Base-by-base conservation (phyloP, 2,888 invertebrate species). In the Apoda limacodes region DNA sequence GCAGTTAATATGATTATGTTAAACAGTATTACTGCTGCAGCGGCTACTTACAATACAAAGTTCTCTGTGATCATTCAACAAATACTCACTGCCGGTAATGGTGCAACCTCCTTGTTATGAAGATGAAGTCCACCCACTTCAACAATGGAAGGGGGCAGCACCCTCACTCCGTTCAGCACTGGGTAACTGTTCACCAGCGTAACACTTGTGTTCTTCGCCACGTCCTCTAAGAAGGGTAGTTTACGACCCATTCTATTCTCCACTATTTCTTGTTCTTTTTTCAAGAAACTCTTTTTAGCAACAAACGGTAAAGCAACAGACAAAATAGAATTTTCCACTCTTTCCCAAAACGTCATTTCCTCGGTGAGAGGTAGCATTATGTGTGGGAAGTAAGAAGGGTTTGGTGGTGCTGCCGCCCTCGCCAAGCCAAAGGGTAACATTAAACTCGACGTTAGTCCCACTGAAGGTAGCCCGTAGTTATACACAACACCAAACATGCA, bases 41-140 rank as follows among this genome's bases (percentile, higher is more conserved):
- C n/a, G n/a, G n/a, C n/a, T n/a, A n/a, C n/a, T n/a, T n/a, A n/a
- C n/a, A n/a, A n/a, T n/a, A n/a, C n/a, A n/a, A n/a, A n/a, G n/a
- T n/a, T n/a, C n/a, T n/a, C n/a, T n/a, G n/a, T n/a, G n/a, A n/a
- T n/a, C n/a, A n/a, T n/a, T n/a, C n/a, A n/a, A n/a, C n/a, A n/a
- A n/a, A n/a, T n/a, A 22, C 42, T 46, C 46, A 63, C 63, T 45
- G 49, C 31, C 7, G 55, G 47, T 9, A 64, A 35, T 2, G 54
- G 35, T 15, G 46, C 40, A 6, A 47, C 37, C 17, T 28, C 46
- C 25, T 41, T 51, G 17, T 60, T 53, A 35, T 59, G 55, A 11
- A 83, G 54, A 55, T 83, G 81, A 31, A 83, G 58, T 13, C 84
- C 84, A 14, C 81, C 83, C 3, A 84, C 67, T 57, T 83, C 83